phyloP scores from a whole-genome alignment of 2,888 invertebrate genomes.

The Deilephila porcellus region DNA sequence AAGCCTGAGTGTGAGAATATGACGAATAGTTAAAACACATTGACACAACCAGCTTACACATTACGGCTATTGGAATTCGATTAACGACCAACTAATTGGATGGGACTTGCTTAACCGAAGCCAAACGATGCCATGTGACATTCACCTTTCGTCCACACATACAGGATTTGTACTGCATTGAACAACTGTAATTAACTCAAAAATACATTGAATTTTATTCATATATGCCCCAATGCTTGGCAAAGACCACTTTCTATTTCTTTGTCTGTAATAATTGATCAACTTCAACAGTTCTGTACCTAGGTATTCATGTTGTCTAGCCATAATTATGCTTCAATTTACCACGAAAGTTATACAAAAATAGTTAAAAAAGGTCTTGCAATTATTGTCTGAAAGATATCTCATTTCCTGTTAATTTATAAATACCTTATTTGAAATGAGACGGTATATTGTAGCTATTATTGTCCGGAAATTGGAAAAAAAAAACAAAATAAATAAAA shows the following conservation, averaged over 20 bases:
- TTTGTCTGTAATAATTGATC: no score
- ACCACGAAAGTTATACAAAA: no score
- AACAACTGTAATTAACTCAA: background rate
- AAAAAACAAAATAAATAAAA: background rate
- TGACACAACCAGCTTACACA: constrained; percentile 16
- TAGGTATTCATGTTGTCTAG: no score
- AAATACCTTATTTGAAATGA: background rate
- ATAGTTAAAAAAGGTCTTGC: no score
- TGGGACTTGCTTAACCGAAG: constrained; percentile 44
- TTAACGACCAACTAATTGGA: constrained; percentile 50
- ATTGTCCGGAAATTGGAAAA: background rate
- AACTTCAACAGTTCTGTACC: no score
- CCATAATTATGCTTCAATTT: no score
- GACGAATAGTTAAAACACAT: background rate
- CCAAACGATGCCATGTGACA: constrained; percentile 40
- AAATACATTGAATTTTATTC: no score
- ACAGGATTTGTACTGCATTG: background rate
- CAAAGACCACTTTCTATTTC: no score
- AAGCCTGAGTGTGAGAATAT: background rate
- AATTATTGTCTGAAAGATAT: no score
- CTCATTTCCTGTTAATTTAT: no score
- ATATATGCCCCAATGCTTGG: no score
- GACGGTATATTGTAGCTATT: background rate
- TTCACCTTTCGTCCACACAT: constrained; percentile 19
- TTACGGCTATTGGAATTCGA: constrained; percentile 42